Conservation (phyloP, 2,888 invertebrate genomes). For the Oxytorus armatus region DNA sequence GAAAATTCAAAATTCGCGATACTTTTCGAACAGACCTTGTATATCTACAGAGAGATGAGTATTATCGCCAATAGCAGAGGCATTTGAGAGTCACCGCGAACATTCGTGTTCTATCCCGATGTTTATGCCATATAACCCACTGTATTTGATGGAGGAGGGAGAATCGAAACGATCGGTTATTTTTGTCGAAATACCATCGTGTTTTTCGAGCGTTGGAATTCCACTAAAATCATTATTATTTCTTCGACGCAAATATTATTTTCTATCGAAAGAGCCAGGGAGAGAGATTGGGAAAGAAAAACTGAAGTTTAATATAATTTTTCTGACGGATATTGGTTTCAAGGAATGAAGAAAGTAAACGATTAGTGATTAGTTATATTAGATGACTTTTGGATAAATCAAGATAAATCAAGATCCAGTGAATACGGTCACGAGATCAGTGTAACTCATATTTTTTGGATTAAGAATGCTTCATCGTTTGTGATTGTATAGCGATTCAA, state of each 20-base stretch:
- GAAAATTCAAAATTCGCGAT: too few species aligned
- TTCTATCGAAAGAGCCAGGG: background rate
- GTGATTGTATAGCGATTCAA: too few species aligned
- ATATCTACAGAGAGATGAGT: background rate
- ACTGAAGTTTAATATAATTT: background rate
- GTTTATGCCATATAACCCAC: constrained; percentile 60
- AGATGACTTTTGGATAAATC: constrained; percentile 13
- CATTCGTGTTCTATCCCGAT: constrained; percentile 54
- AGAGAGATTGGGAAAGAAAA: background rate
- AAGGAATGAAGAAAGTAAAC: background rate
- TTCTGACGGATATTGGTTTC: background rate
- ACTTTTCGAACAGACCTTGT: too few species aligned
- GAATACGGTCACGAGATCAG: constrained; percentile 1
- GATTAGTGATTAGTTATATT: constrained; percentile 1
- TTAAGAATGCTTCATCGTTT: background rate
- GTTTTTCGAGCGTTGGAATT: constrained; percentile 51
- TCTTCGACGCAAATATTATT: constrained; percentile 38
- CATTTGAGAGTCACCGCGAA: constrained; percentile 54
- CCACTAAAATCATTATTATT: constrained; percentile 37
- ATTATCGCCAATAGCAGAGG: constrained; percentile 50
- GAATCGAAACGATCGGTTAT: constrained; percentile 59
- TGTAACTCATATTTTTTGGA: constrained; percentile 9
- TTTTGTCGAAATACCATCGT: constrained; percentile 63
- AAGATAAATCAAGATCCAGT: too few species aligned
- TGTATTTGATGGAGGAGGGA: constrained; percentile 51